A percentile compares a stretch with the other conserved stretches of the same genome.
These are phyloP conservation scores for Yponomeuta sedellus DNA, from an alignment of 2,888 invertebrate species.

Conservation along the genomic window DNA sequence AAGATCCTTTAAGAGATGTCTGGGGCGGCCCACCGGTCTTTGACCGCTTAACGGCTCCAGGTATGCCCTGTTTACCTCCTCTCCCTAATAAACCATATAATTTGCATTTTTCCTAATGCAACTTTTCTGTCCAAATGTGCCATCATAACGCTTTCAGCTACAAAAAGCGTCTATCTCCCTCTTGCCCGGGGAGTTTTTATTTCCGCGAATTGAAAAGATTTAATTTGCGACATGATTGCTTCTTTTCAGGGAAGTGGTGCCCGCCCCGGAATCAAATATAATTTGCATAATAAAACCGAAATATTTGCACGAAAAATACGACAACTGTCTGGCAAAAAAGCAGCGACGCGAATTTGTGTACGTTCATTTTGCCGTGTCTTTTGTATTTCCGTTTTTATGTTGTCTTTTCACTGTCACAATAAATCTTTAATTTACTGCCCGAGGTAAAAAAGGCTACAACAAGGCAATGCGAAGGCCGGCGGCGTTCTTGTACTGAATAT, in stretches of 20 bases:
- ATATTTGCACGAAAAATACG: slow-evolving; percentile 1
- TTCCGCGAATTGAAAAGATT: slow-evolving; percentile 22
- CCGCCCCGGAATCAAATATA: slow-evolving; percentile 24
- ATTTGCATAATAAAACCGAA: slow-evolving; percentile 23
- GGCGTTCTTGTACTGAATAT: too few species aligned
- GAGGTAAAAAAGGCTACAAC: too few species aligned
- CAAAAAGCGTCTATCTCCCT: slow-evolving; percentile 15
- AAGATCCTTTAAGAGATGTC: too few species aligned
- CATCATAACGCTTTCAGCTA: slow-evolving; percentile 17
- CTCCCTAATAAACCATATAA: too few species aligned
- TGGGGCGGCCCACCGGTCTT: too few species aligned
- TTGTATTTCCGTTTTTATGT: neutral
- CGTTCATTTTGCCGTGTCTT: neutral
- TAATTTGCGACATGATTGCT: slow-evolving; percentile 28
- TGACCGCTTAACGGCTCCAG: too few species aligned
- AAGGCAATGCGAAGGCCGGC: too few species aligned
- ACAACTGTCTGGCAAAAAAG: neutral
- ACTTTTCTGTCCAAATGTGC: too few species aligned
- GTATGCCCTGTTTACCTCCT: too few species aligned
- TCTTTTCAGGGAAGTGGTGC: slow-evolving; percentile 21
- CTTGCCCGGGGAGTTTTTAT: slow-evolving; percentile 23
- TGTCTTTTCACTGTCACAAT: neutral
- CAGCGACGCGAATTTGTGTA: neutral
- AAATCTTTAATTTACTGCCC: neutral
- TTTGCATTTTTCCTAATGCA: too few species aligned